Evolutionary conservation across 1,140 invertebrate species (phyloP).

Genomic region (Drosophila ironensis): DNA sequence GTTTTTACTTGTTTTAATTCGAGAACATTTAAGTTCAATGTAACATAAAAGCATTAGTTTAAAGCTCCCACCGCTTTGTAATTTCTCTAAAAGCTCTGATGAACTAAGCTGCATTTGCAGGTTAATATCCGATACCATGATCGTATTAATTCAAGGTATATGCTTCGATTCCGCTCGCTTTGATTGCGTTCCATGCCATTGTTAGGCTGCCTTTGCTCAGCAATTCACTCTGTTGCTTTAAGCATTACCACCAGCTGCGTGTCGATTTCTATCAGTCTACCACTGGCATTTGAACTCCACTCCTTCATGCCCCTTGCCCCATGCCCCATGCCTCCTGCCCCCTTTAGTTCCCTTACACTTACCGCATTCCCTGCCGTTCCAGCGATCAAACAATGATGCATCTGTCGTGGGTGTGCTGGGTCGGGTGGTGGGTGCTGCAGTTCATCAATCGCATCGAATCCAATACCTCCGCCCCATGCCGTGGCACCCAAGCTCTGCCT

Average conservation of each 20-base stretch:
- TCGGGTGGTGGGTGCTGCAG: slow-evolving; percentile 33
- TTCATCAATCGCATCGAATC: slow-evolving; percentile 62
- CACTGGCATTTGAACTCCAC: slow-evolving; percentile 7
- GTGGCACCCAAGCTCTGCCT: neutral
- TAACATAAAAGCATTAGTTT: too few relatives aligned
- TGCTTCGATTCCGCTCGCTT: slow-evolving; percentile 10
- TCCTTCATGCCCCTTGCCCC: neutral
- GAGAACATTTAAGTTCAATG: too few relatives aligned
- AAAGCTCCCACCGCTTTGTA: too few relatives aligned
- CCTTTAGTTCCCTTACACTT: neutral
- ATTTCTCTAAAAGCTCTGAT: too few relatives aligned
- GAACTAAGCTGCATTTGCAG: too few relatives aligned
- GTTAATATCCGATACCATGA: too few relatives aligned
- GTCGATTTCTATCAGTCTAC: slow-evolving; percentile 40
- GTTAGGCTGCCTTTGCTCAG: slow-evolving; percentile 10
- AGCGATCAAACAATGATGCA: neutral
- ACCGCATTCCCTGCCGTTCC: neutral
- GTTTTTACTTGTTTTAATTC: too few relatives aligned
- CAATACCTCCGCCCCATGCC: slow-evolving; percentile 44
- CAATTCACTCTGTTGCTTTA: slow-evolving; percentile 45
- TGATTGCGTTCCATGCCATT: slow-evolving; percentile 30
- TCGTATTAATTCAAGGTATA: neutral
- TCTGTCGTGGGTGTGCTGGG: neutral
- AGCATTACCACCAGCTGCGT: slow-evolving; percentile 50
- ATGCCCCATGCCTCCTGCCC: too few relatives aligned